These are phyloP conservation scores for Idaea dimidiata DNA, from an alignment of 2,888 invertebrate genomes.

Conservation along the genomic window DNA sequence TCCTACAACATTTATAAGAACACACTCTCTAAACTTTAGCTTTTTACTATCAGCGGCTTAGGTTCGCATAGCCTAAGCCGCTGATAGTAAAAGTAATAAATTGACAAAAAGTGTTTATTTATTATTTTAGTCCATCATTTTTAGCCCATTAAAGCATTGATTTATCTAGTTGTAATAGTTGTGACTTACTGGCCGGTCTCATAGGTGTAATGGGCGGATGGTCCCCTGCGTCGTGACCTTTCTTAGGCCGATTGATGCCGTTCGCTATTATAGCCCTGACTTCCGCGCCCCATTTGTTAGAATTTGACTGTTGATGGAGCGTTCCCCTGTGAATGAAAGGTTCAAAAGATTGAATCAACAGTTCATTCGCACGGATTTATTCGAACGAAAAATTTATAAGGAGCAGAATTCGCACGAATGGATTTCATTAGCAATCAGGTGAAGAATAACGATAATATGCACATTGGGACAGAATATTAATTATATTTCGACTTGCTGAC, in stretches of 20 bases:
- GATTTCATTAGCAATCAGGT: too few relatives aligned
- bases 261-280: slow-evolving; percentile 85
- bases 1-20: too few relatives aligned
- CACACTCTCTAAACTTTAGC: too few relatives aligned
- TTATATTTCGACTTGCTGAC: background rate
- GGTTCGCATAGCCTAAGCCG: too few relatives aligned
- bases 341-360: background rate
- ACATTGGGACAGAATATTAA: background rate
- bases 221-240: slow-evolving; percentile 97
- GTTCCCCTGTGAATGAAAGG: slow-evolving; percentile 75
- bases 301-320: slow-evolving; percentile 85
- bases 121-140: too few relatives aligned
- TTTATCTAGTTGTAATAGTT: too few relatives aligned
- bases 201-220: slow-evolving; percentile 99
- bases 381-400: background rate
- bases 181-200: slow-evolving; percentile 85
- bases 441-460: too few relatives aligned
- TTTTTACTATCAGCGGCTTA: too few relatives aligned
- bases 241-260: slow-evolving; percentile 90
- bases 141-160: too few relatives aligned
- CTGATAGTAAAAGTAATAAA: too few relatives aligned
- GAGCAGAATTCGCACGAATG: background rate
- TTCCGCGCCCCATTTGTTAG: slow-evolving; percentile 88
- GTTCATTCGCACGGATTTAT: background rate
- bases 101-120: too few relatives aligned